Evolutionary conservation across 2,113 vertebrate species (phyloP).

Genomic region (Capricornis sumatraensis): DNA sequence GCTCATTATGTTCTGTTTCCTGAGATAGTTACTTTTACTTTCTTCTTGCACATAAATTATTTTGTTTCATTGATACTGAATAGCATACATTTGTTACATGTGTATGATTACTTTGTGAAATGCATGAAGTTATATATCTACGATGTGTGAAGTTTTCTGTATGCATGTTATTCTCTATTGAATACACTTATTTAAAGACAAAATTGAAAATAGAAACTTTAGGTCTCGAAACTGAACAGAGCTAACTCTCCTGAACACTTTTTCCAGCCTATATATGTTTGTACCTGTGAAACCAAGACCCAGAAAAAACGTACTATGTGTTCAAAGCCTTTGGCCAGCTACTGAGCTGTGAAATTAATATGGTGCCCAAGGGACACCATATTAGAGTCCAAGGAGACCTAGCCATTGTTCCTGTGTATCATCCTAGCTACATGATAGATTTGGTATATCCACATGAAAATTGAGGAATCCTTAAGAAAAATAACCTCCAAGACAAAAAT

Average conservation of each 20-base stretch:
- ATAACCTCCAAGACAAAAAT: neutral
- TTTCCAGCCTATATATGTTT: neutral
- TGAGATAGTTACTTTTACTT: neutral
- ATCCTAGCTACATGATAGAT: neutral
- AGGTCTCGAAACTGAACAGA: neutral
- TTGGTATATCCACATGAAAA: neutral
- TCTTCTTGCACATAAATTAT: neutral
- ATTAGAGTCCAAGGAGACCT: neutral
- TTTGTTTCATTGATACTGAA: neutral
- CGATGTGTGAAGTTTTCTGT: neutral
- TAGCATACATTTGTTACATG: neutral
- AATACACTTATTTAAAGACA: neutral
- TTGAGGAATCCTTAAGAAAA: neutral
- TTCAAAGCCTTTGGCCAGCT: neutral
- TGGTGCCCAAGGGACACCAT: neutral
- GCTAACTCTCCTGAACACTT: neutral
- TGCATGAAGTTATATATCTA: neutral
- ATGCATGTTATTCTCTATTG: neutral
- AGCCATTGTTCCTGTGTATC: neutral
- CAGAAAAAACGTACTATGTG: neutral
- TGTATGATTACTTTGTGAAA: neutral
- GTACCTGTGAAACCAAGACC: neutral
- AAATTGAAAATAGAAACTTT: slow-evolving; percentile 2
- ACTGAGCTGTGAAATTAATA: neutral
- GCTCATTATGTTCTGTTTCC: neutral